Evolutionary conservation across 2,113 vertebrate genomes (phyloP).

Genomic region (Girardinichthys multiradiatus): DNA sequence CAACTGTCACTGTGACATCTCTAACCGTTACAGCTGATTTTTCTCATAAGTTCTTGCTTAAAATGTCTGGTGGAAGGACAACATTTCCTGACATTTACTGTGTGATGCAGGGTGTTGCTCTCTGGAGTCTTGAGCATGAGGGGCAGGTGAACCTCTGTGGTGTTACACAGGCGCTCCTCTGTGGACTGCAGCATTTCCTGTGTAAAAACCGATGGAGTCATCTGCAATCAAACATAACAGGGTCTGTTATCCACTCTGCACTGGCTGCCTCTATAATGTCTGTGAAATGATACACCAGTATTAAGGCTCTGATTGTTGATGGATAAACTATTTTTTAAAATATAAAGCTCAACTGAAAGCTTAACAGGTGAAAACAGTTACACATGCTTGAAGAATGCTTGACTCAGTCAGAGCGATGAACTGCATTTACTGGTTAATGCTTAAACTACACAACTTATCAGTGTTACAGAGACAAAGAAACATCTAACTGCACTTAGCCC

Average conservation of each 20-base stretch:
- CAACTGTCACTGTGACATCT: not conserved
- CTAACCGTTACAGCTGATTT: not conserved
- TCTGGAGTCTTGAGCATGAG: slow-evolving; percentile 81
- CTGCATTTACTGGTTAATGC: slow-evolving; percentile 20
- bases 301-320: not conserved
- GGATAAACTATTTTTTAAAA: slow-evolving; percentile 7
- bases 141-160: slow-evolving; percentile 65
- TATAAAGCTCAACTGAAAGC: slow-evolving; percentile 12
- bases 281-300: slow-evolving; percentile 8
- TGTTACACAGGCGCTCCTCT: slow-evolving; percentile 80
- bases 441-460: slow-evolving; percentile 23
- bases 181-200: slow-evolving; percentile 86
- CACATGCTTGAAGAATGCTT: not conserved
- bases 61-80: not conserved
- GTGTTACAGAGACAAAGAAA: slow-evolving; percentile 16
- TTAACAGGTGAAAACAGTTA: slow-evolving; percentile 5
- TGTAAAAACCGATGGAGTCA: slow-evolving; percentile 87
- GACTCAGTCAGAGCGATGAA: not conserved
- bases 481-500: slow-evolving; percentile 48
- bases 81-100: slow-evolving; percentile 75
- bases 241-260: not conserved
- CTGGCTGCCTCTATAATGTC: not conserved
- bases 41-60: not conserved
- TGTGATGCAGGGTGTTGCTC: slow-evolving; percentile 81
- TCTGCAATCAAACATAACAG: slow-evolving; percentile 75